Conservation (phyloP, 2,888 invertebrate genomes). For the Dasypolia templi region DNA sequence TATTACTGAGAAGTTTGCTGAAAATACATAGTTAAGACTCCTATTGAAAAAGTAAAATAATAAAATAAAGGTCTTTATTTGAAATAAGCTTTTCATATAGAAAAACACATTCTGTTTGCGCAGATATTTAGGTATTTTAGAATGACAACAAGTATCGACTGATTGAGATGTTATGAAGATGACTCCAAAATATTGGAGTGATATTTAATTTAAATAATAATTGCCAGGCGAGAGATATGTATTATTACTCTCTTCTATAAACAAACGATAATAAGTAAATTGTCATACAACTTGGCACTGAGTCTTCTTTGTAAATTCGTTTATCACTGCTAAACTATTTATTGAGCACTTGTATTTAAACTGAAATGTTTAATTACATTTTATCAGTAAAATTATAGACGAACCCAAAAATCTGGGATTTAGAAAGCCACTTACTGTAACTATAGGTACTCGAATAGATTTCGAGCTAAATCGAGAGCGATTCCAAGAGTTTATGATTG, state of each 20-base stretch:
- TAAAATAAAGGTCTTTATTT: not conserved
- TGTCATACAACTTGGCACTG: slow-evolving; percentile 48
- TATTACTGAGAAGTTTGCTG: not conserved
- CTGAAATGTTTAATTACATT: not conserved
- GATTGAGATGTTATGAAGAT: slow-evolving; percentile 37
- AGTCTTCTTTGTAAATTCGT: slow-evolving; percentile 4
- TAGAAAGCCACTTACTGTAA: slow-evolving; percentile 1
- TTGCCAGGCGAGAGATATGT: slow-evolving; percentile 34
- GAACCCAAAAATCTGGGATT: not conserved
- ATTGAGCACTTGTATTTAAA: slow-evolving; percentile 15
- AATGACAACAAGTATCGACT: slow-evolving; percentile 13
- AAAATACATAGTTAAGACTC: not conserved
- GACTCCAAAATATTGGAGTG: slow-evolving; percentile 20
- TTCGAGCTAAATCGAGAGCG: not conserved
- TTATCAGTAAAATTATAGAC: not conserved
- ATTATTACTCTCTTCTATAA: slow-evolving; percentile 43
- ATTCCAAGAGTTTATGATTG: not conserved
- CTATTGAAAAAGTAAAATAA: not conserved
- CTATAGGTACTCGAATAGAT: not conserved
- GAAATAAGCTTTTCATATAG: not conserved
- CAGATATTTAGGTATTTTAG: slow-evolving; percentile 9
- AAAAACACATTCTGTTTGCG: slow-evolving; percentile 12
- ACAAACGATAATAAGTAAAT: slow-evolving; percentile 53
- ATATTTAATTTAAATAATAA: slow-evolving; percentile 47
- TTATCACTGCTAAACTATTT: slow-evolving; percentile 20